These are phyloP conservation scores for Siniperca knerii DNA, from an alignment of 2,113 vertebrate species.

Conservation along the genomic window DNA sequence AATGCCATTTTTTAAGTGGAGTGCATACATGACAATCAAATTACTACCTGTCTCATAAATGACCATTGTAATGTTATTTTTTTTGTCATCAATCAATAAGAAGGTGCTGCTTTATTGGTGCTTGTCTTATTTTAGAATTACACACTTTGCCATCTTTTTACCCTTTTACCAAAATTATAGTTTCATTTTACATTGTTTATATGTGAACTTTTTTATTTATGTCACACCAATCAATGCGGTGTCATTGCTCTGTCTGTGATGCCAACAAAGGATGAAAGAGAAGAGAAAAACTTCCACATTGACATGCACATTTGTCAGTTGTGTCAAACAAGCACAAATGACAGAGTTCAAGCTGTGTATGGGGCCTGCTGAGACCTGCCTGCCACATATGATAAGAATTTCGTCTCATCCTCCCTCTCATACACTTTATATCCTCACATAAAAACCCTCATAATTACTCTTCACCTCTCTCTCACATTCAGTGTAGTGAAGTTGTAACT, in stretches of 20 bases:
- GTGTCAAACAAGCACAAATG: neutral
- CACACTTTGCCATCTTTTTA: neutral
- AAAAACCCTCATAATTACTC: conserved; percentile 26
- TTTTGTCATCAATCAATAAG: neutral
- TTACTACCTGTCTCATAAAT: neutral
- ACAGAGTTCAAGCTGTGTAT: conserved; percentile 22
- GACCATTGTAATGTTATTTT: neutral
- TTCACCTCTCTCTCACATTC: neutral
- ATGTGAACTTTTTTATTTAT: neutral
- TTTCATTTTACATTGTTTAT: neutral
- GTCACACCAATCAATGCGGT: neutral
- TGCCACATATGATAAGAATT: conserved; percentile 66
- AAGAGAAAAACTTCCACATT: neutral
- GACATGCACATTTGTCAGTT: neutral
- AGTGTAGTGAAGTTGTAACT: conserved; percentile 2
- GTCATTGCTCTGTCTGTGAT: neutral
- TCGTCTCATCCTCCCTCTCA: conserved; percentile 42
- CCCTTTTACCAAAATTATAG: neutral
- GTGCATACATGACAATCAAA: neutral
- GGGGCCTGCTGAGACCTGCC: conserved; percentile 58
- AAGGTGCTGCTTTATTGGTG: neutral
- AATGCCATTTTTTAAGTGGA: neutral
- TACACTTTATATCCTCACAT: conserved; percentile 31
- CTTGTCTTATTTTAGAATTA: neutral
- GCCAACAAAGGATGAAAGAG: neutral